Evolutionary conservation across 2,113 vertebrate genomes (phyloP).

Genomic region (Salvelinus fontinalis): DNA sequence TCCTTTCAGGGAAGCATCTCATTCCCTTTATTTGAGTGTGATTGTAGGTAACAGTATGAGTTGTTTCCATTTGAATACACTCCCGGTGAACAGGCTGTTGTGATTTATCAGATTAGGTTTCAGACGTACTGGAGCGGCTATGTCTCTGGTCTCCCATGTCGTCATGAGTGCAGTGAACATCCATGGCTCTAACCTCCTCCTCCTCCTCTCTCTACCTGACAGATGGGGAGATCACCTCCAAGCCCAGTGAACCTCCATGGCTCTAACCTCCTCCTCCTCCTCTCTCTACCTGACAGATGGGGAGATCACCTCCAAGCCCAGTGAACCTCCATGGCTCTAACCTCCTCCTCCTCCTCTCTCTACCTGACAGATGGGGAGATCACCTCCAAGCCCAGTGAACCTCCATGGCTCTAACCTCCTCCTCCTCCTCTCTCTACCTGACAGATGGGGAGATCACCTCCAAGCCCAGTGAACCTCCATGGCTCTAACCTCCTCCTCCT

Average conservation of each 20-base stretch:
- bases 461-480: neutral
- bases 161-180: too few relatives aligned
- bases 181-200: neutral
- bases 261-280: neutral
- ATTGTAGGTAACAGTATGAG: neutral
- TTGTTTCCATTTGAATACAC: neutral
- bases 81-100: neutral
- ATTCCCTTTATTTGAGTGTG: neutral
- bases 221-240: conserved; percentile 99
- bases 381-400: conserved; percentile 64
- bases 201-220: conserved; percentile 35
- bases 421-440: conserved; percentile 8
- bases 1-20: neutral
- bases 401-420: neutral
- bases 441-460: conserved; percentile 97
- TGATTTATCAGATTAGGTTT: neutral
- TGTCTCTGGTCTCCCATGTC: neutral
- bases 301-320: conserved; percentile 91
- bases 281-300: conserved; percentile 79
- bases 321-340: neutral
- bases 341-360: conserved; percentile 6
- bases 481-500: neutral
- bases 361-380: conserved; percentile 91
- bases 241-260: conserved; percentile 71
- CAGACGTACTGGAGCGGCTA: conserved; percentile 21